A percentile compares a stretch with the other conserved stretches of the same genome.
phyloP scores from a whole-genome alignment of 1,140 invertebrate genomes.

The Orchestia grillus region DNA sequence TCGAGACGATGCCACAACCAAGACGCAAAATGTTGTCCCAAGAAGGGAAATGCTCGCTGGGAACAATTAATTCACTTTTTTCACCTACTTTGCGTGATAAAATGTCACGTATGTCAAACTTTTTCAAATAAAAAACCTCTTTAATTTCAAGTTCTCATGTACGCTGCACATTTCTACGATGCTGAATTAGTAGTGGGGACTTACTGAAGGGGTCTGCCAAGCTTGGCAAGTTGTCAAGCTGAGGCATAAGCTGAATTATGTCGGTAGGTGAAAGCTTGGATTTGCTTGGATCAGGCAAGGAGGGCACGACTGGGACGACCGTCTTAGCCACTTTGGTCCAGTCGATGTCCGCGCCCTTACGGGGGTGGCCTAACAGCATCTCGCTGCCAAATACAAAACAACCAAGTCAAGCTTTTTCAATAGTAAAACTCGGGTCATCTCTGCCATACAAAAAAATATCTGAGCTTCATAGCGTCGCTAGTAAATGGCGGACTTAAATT shows the following conservation, averaged over 20 bases:
- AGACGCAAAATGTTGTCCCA: no score
- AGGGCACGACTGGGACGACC: slow-evolving; percentile 70
- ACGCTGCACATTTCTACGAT: no score
- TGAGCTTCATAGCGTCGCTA: no score
- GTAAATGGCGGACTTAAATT: no score
- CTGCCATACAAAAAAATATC: no score
- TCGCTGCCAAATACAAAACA: slow-evolving; percentile 72
- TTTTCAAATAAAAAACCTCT: no score
- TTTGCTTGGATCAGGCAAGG: slow-evolving; percentile 84
- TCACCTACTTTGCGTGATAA: no score
- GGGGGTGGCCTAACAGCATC: slow-evolving; percentile 85
- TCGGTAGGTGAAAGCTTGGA: neutral
- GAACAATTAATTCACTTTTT: no score
- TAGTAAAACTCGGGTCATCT: neutral
- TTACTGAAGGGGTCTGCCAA: neutral
- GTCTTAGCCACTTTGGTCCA: slow-evolving; percentile 82
- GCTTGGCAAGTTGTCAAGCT: neutral
- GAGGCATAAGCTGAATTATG: neutral
- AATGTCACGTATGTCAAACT: no score
- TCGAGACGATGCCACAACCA: no score
- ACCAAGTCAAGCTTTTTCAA: neutral
- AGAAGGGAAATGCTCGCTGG: no score
- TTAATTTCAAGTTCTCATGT: no score
- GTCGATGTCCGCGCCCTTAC: slow-evolving; percentile 87
- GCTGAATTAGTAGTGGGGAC: neutral